Base-by-base conservation (phyloP, 2,888 invertebrate species). In the Phaonia tiefii region DNA sequence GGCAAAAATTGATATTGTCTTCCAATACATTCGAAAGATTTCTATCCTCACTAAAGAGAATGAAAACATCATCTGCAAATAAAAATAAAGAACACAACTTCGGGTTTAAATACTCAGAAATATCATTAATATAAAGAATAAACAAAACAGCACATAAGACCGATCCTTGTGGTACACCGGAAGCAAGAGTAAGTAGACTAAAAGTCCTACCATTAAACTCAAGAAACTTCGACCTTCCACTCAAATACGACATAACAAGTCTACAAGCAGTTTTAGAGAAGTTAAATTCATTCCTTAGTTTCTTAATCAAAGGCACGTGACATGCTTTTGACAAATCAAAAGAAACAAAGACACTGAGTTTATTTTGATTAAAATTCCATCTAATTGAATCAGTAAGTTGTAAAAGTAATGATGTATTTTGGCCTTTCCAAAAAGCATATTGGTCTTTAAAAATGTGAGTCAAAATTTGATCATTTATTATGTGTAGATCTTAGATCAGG, bases 251-350 rank as follows among this genome's bases (percentile, higher is more conserved):
- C 8, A 31, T 11, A n/a, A 58, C 13, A 8, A 31, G 58, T 17
- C 15, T 58, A n/a, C 58, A 58, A 25, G 31, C 58, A 13, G 58
- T 31, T 31, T 31, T 5, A 5, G 31, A 58, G 11, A 65, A 54
- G 4, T 54, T 20, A 49, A 71, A 71, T 13, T 46, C 0, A 2
- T 49, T 7, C 2, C 10, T 1, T 13, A 72, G 60, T 10, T 15
- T 46, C 3, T 8, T 2, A 37, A 72, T 49, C 49, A 60, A 17
- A 5, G 10, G 13, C n/a, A 2, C 4, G 51, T 39, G 25, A 13
- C 4, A 73, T 3, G 65, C 73, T 13, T 73, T 54, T 2, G 63
- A 22, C 10, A 73, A 26, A 42, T 73, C 73, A 1, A 54, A 11
- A n/a, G 51, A 73, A 20, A 73, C 26, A 2, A 73, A n/a, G 0